phyloP scores from a whole-genome alignment of 2,113 vertebrate genomes.

The Phocoena phocoena region DNA sequence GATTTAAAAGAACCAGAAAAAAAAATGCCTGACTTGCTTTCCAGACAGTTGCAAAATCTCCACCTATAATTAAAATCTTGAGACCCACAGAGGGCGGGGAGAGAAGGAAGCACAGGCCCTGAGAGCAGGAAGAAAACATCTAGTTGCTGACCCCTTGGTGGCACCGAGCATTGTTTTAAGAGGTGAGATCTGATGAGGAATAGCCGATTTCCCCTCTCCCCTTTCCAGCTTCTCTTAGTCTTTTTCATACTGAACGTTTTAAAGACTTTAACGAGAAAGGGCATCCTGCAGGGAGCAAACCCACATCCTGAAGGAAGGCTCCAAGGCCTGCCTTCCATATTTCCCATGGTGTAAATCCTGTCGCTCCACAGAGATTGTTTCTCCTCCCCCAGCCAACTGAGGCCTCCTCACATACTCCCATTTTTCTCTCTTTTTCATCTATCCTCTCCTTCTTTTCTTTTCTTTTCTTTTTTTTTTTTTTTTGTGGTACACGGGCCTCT shows the following conservation, averaged over 20 bases:
- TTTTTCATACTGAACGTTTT: conserved; percentile 43
- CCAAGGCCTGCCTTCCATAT: background rate
- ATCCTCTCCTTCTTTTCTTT: background rate
- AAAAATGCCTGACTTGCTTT: conserved; percentile 47
- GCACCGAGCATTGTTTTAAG: conserved; percentile 59
- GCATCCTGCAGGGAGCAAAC: background rate
- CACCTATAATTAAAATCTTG: conserved; percentile 62
- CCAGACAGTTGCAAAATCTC: conserved; percentile 63
- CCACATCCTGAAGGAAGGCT: background rate
- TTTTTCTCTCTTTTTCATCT: background rate
- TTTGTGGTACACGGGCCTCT: too few species aligned
- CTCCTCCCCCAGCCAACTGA: background rate
- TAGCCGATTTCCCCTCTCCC: background rate
- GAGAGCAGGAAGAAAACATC: conserved; percentile 53
- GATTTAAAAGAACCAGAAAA: conserved; percentile 53
- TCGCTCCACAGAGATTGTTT: background rate
- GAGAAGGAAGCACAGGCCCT: conserved; percentile 24
- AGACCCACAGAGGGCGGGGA: background rate
- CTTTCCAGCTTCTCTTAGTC: background rate
- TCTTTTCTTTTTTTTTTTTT: too few species aligned
- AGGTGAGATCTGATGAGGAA: conserved; percentile 24
- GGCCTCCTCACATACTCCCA: background rate
- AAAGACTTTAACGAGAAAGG: conserved; percentile 28
- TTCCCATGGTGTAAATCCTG: background rate
- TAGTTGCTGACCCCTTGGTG: conserved; percentile 21